Base-by-base conservation (phyloP, 2,797 vertebrate genomes). In the Silurus lanzhouensis region DNA sequence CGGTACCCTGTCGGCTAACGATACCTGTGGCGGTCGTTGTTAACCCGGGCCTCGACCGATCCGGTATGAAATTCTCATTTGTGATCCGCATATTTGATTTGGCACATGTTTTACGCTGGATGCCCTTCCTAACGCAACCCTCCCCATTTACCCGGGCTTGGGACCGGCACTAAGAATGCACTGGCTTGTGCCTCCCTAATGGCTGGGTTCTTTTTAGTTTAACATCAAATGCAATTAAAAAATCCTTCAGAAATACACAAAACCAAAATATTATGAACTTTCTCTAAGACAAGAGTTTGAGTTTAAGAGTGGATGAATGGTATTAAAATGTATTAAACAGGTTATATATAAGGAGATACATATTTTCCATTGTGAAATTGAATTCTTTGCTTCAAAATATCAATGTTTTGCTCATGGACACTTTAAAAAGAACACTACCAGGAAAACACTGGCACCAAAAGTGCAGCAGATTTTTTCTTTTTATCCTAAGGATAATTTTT, bases 181-280 rank as follows among this genome's bases (percentile, higher is more conserved):
- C n/a, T n/a, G n/a, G n/a, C n/a, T n/a, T n/a, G n/a, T n/a, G n/a
- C n/a, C n/a, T n/a, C n/a, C n/a, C n/a, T n/a, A n/a, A n/a, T n/a
- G n/a, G n/a, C n/a, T n/a, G n/a, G n/a, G n/a, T 27, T 71, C 4
- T 31, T 68, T 68, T 68, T 68, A 68, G 66, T 72, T 72, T 25
- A 20, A 12, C 13, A 46, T 52, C 48, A 52, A 63, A 67, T 27
- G 13, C 64, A 67, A 27, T 71, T 46, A n/a, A 38, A 71, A 48
- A 46, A 19, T 48, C 44, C 44, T 71, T 46, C 3, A 19, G 12
- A 22, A 71, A 2, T 5, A 46, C 38, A 48, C 10, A 6, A 46
- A 44, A 71, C 44, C 38, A 22, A 22, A 46, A 22, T 46, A 46
- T 12, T 46, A 27, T 1, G 64, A 67, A 31, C 13, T 1, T 10